Base-by-base conservation (phyloP, 2,113 vertebrate species). In the Theristicus caerulescens region DNA sequence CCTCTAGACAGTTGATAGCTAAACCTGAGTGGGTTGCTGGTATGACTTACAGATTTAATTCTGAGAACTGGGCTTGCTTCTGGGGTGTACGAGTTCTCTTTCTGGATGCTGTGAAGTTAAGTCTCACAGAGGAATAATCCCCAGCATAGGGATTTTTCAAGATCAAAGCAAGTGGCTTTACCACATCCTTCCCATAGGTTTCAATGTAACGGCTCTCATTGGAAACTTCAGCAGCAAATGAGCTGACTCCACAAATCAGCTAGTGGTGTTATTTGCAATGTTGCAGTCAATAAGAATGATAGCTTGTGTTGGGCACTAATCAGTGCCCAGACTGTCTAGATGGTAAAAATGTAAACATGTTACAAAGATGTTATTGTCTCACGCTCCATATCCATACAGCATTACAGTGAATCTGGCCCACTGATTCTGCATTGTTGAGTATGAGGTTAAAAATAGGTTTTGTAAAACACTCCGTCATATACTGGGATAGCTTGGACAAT, bases 41-140 rank as follows among this genome's bases (percentile, higher is more conserved):
- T 73, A 47, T 88, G 58, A 83, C 31, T 90, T 88, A 92, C 36
- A 80, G 49, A 62, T 86, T 88, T 85, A 74, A 80, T 92, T 94
- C 51, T 90, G 67, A 93, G 67, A 78, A 83, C 16, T 11, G 15
- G 31, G 18, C 42, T 90, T 86, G 22, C 19, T 88, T 92, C 47
- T 78, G 46, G 34, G 46, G 32, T 70, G 13, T 72, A 51, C 10
- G 9, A 24, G 31, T 51, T 81, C 59, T 93, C 55, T 70, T 83
- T 64, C 42, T 84, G 64, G 22, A 42, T 12, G 24, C 29, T 52
- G 26, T 44, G 54, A 93, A 86, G 14, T n/a, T 65, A 69, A 72
- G 12, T 59, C 32, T 88, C 44, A 58, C 11, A 42, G 62, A 90
- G 8, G 19, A 83, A n/a, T 85, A 88, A 88, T 81, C n/a, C 24